Conservation (phyloP, 2,113 vertebrate genomes). For the Perognathus longimembris region DNA sequence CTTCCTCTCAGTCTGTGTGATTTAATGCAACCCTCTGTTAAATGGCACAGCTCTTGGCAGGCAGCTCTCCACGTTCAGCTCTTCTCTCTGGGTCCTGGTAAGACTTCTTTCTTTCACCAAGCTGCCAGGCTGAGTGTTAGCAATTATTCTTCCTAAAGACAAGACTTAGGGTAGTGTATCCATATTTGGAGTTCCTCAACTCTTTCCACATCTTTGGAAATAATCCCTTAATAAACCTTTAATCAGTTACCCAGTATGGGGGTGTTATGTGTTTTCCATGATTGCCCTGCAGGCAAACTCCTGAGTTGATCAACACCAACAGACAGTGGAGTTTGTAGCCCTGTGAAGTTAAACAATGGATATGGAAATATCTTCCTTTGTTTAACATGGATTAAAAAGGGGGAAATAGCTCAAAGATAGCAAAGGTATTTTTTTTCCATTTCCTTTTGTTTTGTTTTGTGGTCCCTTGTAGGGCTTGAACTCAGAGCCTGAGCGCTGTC, state of each 20-base stretch:
- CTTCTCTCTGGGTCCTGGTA: not conserved
- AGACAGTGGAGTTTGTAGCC: not conserved
- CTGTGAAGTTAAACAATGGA: not conserved
- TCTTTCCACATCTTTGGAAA: not conserved
- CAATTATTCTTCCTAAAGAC: not conserved
- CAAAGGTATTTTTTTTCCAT: not conserved
- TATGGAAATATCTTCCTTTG: slow-evolving; percentile 14
- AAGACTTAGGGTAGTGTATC: not conserved
- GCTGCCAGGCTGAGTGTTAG: not conserved
- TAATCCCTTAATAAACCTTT: not conserved
- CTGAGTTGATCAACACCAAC: not conserved
- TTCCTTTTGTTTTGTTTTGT: too few relatives aligned
- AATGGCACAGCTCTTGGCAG: not conserved
- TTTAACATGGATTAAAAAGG: slow-evolving; percentile 11
- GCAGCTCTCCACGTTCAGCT: not conserved
- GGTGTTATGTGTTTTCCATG: not conserved
- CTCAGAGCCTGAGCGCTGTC: too few relatives aligned
- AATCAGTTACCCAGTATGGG: not conserved
- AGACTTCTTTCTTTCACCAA: too few relatives aligned
- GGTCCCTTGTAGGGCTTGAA: too few relatives aligned
- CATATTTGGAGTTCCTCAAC: not conserved
- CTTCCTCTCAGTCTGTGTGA: not conserved
- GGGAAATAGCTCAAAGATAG: not conserved
- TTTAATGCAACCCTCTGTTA: not conserved
- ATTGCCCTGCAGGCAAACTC: not conserved